These are phyloP conservation scores for Cactoblastis cactorum DNA, from an alignment of 2,888 invertebrate genomes.

Conservation along the genomic window DNA sequence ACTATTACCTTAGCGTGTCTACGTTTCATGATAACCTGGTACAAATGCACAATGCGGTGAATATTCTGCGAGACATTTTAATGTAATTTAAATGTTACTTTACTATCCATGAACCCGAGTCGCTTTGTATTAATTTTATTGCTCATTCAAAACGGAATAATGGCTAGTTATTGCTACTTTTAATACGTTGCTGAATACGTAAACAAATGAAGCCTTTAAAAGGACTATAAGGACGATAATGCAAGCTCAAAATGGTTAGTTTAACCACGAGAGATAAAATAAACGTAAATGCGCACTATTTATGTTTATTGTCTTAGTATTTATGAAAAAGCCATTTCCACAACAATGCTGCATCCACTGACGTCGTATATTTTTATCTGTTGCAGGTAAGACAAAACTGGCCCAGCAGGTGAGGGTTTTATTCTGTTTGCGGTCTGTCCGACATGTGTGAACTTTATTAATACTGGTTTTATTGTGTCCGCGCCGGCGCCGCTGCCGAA, in stretches of 20 bases:
- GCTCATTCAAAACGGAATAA: neutral
- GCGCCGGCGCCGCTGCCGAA: constrained; percentile 18
- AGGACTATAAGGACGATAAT: neutral
- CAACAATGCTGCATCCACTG: constrained; percentile 31
- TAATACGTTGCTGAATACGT: neutral
- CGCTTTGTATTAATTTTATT: neutral
- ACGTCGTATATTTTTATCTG: constrained; percentile 52
- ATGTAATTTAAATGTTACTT: constrained; percentile 4
- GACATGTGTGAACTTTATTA: constrained; percentile 69
- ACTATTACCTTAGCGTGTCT: neutral
- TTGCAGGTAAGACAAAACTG: constrained; percentile 63
- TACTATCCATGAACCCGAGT: neutral
- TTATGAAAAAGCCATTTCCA: constrained; percentile 4
- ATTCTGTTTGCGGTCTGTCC: constrained; percentile 50
- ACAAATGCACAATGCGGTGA: constrained; percentile 1
- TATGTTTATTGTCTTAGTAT: neutral
- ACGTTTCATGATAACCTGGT: constrained; percentile 4
- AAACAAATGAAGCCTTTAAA: neutral
- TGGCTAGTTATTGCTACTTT: neutral
- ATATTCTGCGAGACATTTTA: neutral
- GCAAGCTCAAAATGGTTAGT: neutral
- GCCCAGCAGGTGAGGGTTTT: constrained; percentile 56
- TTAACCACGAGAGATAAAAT: neutral
- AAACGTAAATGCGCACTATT: neutral
- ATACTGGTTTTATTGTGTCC: constrained; percentile 49